Conservation (phyloP, 53 echinoderm and acorn worm genomes). For the Holothuria scabra region DNA sequence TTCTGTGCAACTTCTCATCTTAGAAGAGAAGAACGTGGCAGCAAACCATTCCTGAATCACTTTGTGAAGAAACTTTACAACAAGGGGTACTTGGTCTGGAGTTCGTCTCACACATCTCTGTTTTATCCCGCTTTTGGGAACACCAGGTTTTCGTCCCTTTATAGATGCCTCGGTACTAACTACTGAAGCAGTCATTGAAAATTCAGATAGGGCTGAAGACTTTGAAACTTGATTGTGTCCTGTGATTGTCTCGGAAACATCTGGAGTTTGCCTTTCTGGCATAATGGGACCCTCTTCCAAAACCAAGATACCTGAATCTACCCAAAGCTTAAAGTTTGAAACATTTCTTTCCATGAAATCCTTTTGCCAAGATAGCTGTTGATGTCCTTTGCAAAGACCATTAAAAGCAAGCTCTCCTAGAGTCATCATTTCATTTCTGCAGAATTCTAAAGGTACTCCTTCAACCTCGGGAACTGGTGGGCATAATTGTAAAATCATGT, state of each 20-base stretch:
- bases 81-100: background rate
- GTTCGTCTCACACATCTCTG: no score
- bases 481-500: background rate
- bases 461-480: background rate
- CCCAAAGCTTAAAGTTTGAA: background rate
- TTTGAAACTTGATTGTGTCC: no score
- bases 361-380: constrained; percentile 9
- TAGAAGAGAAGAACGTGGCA: background rate
- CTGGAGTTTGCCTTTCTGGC: no score
- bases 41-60: constrained; percentile 12
- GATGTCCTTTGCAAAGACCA: constrained; percentile 18
- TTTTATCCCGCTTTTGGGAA: background rate
- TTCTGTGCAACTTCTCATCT: background rate
- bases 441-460: no score
- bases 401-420: constrained; percentile 20
- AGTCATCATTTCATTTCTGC: background rate
- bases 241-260: no score
- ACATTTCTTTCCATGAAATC: background rate
- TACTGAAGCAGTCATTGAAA: no score
- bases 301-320: constrained; percentile 27
- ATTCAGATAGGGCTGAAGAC: no score
- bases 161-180: no score
- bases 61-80: background rate
- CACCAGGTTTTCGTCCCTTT: no score
- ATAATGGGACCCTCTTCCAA: background rate